Conservation (phyloP, 2,888 invertebrate genomes). For the Drosophila flavopinicola region DNA sequence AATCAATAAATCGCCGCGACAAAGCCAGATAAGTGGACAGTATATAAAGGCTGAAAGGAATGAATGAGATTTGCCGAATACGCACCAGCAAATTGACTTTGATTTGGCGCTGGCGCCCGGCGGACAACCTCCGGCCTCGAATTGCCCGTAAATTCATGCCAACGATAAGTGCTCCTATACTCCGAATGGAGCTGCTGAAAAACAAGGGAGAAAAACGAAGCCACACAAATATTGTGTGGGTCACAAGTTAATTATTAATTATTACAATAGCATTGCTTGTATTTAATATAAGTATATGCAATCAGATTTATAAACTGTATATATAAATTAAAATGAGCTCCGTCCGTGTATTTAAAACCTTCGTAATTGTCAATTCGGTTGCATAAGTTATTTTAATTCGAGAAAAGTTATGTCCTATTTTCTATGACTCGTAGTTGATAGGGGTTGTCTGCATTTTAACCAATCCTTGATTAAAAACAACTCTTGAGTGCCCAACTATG, state of each 20-base stretch:
- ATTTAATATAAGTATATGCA: slow-evolving; percentile 13
- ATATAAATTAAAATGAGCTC: no score
- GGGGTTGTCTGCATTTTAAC: no score
- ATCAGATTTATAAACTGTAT: neutral
- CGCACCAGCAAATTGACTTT: slow-evolving; percentile 82
- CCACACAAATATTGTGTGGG: slow-evolving; percentile 11
- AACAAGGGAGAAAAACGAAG: slow-evolving; percentile 11
- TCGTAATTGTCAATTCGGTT: no score
- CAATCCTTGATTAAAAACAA: no score
- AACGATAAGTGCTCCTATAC: slow-evolving; percentile 97
- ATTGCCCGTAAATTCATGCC: slow-evolving; percentile 95
- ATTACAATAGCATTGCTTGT: neutral
- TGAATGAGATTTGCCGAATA: slow-evolving; percentile 33
- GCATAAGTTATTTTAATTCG: no score
- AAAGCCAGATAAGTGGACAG: slow-evolving; percentile 41
- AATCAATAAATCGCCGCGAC: slow-evolving; percentile 30
- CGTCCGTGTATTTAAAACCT: no score
- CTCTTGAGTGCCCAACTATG: no score
- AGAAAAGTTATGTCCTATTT: no score
- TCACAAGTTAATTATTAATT: slow-evolving; percentile 1
- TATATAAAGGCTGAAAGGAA: slow-evolving; percentile 4
- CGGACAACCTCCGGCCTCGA: slow-evolving; percentile 90
- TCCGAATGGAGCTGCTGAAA: slow-evolving; percentile 94
- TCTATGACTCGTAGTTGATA: no score
- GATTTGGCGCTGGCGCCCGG: slow-evolving; percentile 87